Conservation (phyloP, 2,888 invertebrate genomes). For the Pristionchus mayeri region DNA sequence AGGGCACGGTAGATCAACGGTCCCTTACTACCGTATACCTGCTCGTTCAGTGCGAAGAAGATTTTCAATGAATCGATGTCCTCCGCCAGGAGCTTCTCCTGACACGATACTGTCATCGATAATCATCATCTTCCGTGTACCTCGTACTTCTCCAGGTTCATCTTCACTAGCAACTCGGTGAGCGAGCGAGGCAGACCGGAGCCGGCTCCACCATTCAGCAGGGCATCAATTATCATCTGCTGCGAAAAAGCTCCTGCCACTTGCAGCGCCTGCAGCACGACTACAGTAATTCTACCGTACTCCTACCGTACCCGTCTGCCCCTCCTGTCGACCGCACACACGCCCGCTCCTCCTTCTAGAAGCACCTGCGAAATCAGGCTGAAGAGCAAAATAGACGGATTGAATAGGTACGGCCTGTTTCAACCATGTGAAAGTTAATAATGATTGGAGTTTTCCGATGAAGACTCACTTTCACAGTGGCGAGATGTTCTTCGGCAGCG, state of each 20-base stretch:
- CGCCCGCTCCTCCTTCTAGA: slow-evolving; percentile 76
- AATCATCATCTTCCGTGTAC: not conserved
- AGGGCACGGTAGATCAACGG: not conserved
- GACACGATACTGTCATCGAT: not conserved
- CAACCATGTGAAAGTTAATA: too few relatives aligned
- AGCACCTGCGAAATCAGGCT: not conserved
- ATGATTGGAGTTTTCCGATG: too few relatives aligned
- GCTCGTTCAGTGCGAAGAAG: slow-evolving; percentile 43
- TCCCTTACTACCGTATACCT: slow-evolving; percentile 32
- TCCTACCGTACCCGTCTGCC: slow-evolving; percentile 76
- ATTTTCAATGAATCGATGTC: slow-evolving; percentile 35
- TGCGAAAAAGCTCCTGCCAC: slow-evolving; percentile 30
- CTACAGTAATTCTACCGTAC: too few relatives aligned
- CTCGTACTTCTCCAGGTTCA: slow-evolving; percentile 48
- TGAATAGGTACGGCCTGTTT: too few relatives aligned
- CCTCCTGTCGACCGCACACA: slow-evolving; percentile 77
- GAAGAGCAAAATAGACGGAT: too few relatives aligned
- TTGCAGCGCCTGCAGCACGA: slow-evolving; percentile 47
- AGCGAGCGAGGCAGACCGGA: slow-evolving; percentile 49
- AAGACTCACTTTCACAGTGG: slow-evolving; percentile 72
- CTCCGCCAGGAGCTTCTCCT: slow-evolving; percentile 39
- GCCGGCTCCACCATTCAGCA: slow-evolving; percentile 59
- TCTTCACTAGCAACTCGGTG: slow-evolving; percentile 30
- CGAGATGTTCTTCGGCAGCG: slow-evolving; percentile 79
- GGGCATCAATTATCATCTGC: slow-evolving; percentile 58